A percentile compares a stretch with the other conserved stretches of the same genome.
Conservation (phyloP, 2,113 vertebrate genomes). For the Plotosus lineatus region DNA sequence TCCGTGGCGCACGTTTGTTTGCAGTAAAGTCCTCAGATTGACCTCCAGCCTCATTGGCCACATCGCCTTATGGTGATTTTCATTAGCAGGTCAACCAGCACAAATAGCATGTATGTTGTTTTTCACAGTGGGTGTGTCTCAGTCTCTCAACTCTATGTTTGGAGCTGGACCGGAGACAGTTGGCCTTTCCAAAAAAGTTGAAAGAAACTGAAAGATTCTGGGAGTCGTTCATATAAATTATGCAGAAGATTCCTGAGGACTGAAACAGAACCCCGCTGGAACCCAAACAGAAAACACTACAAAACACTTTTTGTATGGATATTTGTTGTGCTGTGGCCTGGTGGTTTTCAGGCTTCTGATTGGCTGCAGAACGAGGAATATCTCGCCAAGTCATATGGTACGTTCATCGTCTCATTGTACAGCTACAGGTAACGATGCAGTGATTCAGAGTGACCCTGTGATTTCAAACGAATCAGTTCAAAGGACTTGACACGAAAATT, state of each 20-base stretch:
- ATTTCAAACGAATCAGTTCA: not conserved
- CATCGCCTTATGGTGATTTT: slow-evolving; percentile 41
- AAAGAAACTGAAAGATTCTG: not conserved
- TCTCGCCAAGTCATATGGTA: not conserved
- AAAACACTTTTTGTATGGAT: too few species aligned
- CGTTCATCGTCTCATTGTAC: not conserved
- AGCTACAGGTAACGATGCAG: not conserved
- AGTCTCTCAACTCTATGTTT: slow-evolving; percentile 10
- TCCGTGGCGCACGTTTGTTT: slow-evolving; percentile 11
- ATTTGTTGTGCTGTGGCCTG: too few species aligned
- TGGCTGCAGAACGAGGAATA: too few species aligned
- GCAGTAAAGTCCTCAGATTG: slow-evolving; percentile 26
- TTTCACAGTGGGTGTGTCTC: slow-evolving; percentile 28
- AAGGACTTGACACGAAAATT: too few species aligned
- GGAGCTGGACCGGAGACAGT: not conserved
- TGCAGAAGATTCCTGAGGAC: not conserved
- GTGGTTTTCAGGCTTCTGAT: too few species aligned
- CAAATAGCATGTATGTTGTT: slow-evolving; percentile 32
- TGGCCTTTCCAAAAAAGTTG: not conserved
- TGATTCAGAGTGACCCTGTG: not conserved
- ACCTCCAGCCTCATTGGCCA: slow-evolving; percentile 22
- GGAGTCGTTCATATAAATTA: slow-evolving; percentile 32
- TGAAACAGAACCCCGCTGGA: not conserved
- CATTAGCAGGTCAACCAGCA: slow-evolving; percentile 43
- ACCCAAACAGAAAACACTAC: too few species aligned